Evolutionary conservation across 2,113 vertebrate species (phyloP).

Genomic region (Lampris megalopsis): DNA sequence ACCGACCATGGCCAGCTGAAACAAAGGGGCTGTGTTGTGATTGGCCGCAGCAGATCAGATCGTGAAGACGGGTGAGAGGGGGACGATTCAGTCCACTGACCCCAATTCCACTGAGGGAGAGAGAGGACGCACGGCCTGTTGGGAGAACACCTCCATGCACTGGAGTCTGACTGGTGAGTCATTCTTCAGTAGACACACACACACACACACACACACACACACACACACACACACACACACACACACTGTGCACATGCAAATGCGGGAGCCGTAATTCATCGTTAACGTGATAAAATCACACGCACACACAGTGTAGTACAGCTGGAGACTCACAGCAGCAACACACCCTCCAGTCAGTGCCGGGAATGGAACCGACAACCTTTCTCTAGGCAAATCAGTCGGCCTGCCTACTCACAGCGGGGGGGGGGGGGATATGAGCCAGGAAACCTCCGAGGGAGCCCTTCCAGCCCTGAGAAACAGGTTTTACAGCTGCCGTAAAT

Average conservation of each 20-base stretch:
- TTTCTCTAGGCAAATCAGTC: too few relatives aligned
- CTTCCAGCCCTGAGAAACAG: too few relatives aligned
- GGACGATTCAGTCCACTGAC: not conserved
- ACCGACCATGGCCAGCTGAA: not conserved
- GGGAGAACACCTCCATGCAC: not conserved
- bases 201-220: not conserved
- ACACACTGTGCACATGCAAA: not conserved
- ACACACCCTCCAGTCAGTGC: too few relatives aligned
- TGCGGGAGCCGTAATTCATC: too few relatives aligned
- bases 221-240: not conserved
- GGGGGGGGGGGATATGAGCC: too few relatives aligned
- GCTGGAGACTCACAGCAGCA: too few relatives aligned
- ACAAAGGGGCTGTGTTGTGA: conserved; percentile 31
- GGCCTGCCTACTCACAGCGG: too few relatives aligned
- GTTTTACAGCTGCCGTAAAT: not conserved
- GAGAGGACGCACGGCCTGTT: not conserved
- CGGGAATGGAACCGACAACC: too few relatives aligned
- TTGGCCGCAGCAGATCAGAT: conserved; percentile 8
- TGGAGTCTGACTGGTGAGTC: too few relatives aligned
- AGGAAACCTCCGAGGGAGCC: too few relatives aligned
- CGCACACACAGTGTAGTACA: too few relatives aligned
- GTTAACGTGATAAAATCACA: too few relatives aligned
- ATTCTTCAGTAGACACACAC: not conserved
- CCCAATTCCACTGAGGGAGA: not conserved
- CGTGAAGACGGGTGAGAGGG: not conserved